A percentile compares a stretch with the other conserved stretches of the same genome.
phyloP scores from a whole-genome alignment of 2,888 invertebrate species.

The Hypercompe scribonia region DNA sequence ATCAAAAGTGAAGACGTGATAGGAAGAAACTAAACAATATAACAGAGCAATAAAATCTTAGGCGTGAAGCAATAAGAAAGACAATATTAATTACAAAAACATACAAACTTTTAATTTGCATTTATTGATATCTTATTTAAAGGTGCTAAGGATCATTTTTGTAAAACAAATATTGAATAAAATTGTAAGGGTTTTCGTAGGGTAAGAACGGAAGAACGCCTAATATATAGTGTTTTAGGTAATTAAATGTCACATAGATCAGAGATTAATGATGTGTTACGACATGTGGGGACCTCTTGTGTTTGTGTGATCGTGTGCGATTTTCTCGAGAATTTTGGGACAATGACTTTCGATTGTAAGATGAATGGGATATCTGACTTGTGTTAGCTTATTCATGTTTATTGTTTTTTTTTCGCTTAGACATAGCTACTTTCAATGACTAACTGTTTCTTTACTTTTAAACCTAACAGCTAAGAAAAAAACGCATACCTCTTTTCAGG shows the following conservation, averaged over 20 bases:
- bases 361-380: conserved; percentile 30
- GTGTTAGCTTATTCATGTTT: neutral
- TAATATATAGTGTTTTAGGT: conserved; percentile 86
- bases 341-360: conserved; percentile 24
- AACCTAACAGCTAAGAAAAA: no score
- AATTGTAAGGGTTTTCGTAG: conserved; percentile 61
- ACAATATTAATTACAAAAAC: conserved; percentile 78
- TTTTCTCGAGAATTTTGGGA: conserved; percentile 41
- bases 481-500: no score
- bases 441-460: no score
- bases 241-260: conserved; percentile 87
- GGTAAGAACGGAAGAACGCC: conserved; percentile 80
- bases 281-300: conserved; percentile 63
- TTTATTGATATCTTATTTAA: conserved; percentile 43
- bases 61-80: conserved; percentile 85
- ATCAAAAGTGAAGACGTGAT: conserved; percentile 35
- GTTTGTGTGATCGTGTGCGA: conserved; percentile 50
- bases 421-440: no score
- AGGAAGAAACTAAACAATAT: conserved; percentile 56
- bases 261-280: conserved; percentile 86
- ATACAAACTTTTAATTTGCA: conserved; percentile 34
- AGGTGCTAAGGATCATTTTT: conserved; percentile 43
- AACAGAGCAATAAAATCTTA: conserved; percentile 80
- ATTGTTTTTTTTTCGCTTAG: neutral
- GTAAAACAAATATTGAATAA: conserved; percentile 28